Evolutionary conservation across 2,888 invertebrate genomes (phyloP).

Genomic region (Lepidocyrtinus sp.): DNA sequence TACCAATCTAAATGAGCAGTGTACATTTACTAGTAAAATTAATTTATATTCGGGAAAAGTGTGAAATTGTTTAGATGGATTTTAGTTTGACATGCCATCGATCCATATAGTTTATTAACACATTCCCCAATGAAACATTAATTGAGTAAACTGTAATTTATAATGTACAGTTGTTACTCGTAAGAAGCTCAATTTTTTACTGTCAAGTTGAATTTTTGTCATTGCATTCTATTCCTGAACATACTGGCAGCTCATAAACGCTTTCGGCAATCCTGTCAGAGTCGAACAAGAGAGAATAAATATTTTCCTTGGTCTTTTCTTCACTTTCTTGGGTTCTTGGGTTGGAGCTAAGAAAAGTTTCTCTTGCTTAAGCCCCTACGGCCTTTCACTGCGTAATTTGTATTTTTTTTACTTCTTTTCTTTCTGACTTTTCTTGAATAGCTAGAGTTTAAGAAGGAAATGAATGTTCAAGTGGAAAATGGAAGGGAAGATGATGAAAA

Average conservation of each 20-base stretch:
- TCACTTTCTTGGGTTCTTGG: not conserved
- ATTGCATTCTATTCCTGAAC: too few relatives aligned
- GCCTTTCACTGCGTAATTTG: conserved; percentile 24
- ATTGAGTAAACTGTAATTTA: too few relatives aligned
- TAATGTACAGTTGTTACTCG: too few relatives aligned
- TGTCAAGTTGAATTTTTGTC: too few relatives aligned
- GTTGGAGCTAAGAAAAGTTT: conserved; percentile 29
- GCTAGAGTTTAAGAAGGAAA: not conserved
- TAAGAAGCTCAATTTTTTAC: too few relatives aligned
- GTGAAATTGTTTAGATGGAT: too few relatives aligned
- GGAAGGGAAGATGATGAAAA: conserved; percentile 22
- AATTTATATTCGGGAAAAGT: too few relatives aligned
- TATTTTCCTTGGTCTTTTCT: conserved; percentile 16
- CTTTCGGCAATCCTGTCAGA: conserved; percentile 33
- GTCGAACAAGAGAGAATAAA: conserved; percentile 21
- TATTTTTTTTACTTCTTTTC: not conserved
- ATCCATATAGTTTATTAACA: too few relatives aligned
- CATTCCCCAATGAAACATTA: too few relatives aligned
- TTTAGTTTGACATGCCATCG: too few relatives aligned
- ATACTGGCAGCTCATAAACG: not conserved
- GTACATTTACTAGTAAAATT: too few relatives aligned
- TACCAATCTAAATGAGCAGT: too few relatives aligned
- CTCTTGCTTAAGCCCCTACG: conserved; percentile 19
- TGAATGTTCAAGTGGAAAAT: conserved; percentile 52
- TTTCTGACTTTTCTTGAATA: not conserved